Evolutionary conservation across 2,113 vertebrate genomes (phyloP), one percentile per base, ranked within the genome.

Genomic region (Orcinus orca): DNA sequence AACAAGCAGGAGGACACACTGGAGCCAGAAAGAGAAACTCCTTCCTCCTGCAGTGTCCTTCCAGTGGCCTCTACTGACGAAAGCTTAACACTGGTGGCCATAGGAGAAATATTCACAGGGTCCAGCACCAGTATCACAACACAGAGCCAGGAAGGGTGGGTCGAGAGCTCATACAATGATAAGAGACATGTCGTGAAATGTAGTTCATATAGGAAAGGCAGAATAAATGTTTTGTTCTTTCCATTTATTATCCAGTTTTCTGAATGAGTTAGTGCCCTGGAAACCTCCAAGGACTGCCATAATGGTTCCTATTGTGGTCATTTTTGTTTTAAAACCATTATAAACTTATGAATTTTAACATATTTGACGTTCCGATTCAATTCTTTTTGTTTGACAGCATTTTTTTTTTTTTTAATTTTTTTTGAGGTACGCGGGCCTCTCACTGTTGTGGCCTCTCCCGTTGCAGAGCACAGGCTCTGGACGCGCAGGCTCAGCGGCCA

Each of bases 311-410:
- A 50, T 71, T 50, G 21, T 76, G 55, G 68, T 62, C 80, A 33
- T n/a, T 74, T 36, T 60, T 93, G 44, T 85, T 95, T 93, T 71
- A 53, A 79, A 96, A 47, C 80, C 94, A 77, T 76, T 67, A 60
- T 15, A 36, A 76, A 68, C n/a, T 50, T 50, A 68, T 29, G 85
- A 81, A 77, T 84, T 92, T 70, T 50, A 96, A 93, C 21, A 8
- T 31, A 44, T 47, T 26, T 74, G 47, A 88, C 65, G 53, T 33
- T 31, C 92, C 7, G 1, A n/a, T 96, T 36, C 33, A 23, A n/a
- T 58, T 81, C 71, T 68, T 76, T 88, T n/a, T 73, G 76, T 85
- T 81, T 88, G 84, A 93, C 41, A 67, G 41, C 53, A 20, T 67
- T n/a, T n/a, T n/a, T 44, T 2, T 11, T 11, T 47, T 47, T 47